Conservation (phyloP, 2,888 invertebrate species). For the Plebejus anna region DNA sequence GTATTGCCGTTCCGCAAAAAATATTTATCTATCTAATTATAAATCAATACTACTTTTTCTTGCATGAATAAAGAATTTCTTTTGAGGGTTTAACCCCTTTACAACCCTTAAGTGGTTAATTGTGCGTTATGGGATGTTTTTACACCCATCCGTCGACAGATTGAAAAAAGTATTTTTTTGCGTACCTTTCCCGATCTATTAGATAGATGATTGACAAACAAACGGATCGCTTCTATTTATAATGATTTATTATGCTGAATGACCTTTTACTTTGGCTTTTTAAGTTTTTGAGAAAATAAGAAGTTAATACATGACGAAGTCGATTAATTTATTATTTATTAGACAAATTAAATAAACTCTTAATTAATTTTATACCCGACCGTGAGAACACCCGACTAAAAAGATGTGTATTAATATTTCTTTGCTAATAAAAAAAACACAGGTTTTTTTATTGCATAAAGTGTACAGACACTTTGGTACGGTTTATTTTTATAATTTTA, state of each 20-base stretch:
- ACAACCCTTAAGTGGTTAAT: slow-evolving; percentile 30
- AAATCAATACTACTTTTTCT: slow-evolving; percentile 18
- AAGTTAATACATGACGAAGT: background rate
- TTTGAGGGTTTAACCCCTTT: slow-evolving; percentile 9
- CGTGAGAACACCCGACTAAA: background rate
- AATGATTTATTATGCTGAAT: slow-evolving; percentile 58
- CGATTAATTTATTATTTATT: slow-evolving; percentile 1
- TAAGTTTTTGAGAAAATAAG: background rate
- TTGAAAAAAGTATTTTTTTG: slow-evolving; percentile 52
- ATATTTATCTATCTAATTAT: background rate
- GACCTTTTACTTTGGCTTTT: slow-evolving; percentile 10
- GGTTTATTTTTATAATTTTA: background rate
- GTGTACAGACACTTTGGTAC: too few relatives aligned
- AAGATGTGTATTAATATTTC: background rate
- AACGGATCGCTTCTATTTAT: slow-evolving; percentile 56
- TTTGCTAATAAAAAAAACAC: too few relatives aligned
- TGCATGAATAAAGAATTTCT: slow-evolving; percentile 1
- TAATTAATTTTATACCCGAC: background rate
- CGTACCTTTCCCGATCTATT: slow-evolving; percentile 52
- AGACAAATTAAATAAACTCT: background rate
- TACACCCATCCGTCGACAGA: slow-evolving; percentile 9
- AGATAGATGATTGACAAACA: slow-evolving; percentile 63
- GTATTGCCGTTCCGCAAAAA: background rate
- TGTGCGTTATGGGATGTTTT: slow-evolving; percentile 24
- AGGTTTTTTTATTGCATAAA: too few relatives aligned